Conservation (phyloP, 2,113 vertebrate species). For the Tricholaema leucomelas region DNA sequence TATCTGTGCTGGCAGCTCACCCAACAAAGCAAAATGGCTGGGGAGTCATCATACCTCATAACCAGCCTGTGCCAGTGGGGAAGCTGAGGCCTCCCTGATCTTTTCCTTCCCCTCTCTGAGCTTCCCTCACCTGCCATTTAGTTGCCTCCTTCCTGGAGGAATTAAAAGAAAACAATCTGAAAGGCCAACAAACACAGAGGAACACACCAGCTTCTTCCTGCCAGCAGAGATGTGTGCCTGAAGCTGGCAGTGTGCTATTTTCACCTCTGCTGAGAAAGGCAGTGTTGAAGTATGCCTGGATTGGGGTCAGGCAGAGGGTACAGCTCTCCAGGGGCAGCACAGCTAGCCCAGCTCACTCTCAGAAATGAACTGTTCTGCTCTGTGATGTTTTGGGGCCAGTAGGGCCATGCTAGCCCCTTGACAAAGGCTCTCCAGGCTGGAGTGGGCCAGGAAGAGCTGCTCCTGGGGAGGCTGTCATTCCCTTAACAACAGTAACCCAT, state of each 20-base stretch:
- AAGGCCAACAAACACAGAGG: background rate
- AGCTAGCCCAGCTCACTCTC: background rate
- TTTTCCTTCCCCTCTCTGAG: background rate
- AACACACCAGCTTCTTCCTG: accelerated
- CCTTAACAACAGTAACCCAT: background rate
- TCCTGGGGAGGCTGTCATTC: background rate
- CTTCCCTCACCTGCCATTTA: background rate
- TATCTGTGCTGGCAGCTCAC: background rate
- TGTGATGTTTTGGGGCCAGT: accelerated
- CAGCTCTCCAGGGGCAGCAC: accelerated
- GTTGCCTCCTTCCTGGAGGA: background rate
- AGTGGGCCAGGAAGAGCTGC: background rate
- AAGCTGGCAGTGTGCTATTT: background rate
- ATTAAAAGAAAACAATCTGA: background rate
- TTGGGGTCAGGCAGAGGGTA: background rate
- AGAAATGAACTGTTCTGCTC: background rate
- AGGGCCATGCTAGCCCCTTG: background rate
- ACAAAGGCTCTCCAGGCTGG: background rate
- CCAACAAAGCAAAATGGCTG: background rate
- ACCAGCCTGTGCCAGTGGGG: background rate
- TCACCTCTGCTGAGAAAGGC: accelerated
- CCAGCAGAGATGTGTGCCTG: accelerated
- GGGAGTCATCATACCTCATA: background rate
- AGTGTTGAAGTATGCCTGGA: background rate
- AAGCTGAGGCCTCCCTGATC: background rate